phyloP scores from a whole-genome alignment of 2,888 invertebrate genomes.

The Ptychoptera contaminata region DNA sequence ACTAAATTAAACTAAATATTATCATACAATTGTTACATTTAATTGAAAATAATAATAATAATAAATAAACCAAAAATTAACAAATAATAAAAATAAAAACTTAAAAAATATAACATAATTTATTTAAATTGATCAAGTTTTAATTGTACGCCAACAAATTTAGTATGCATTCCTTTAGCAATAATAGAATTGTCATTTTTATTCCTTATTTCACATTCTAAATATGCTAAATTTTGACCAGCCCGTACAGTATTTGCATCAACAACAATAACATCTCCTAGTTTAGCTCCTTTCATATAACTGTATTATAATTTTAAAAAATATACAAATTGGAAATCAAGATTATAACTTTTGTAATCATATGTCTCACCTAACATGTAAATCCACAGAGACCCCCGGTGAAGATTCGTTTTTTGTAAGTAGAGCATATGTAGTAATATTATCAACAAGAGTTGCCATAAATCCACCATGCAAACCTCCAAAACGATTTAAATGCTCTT shows the following conservation, averaged over 20 bases:
- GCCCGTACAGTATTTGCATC: conserved; percentile 60
- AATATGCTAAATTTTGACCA: conserved; percentile 67
- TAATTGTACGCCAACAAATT: conserved; percentile 35
- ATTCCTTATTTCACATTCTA: conserved; percentile 62
- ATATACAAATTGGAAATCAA: neutral
- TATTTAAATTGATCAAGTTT: too few species aligned
- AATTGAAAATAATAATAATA: too few species aligned
- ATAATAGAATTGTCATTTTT: conserved; percentile 56
- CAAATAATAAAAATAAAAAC: too few species aligned
- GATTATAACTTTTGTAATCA: conserved; percentile 3
- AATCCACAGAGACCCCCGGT: conserved; percentile 68
- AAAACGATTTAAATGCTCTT: conserved; percentile 58
- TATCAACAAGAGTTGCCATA: conserved; percentile 57
- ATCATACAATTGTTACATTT: too few species aligned
- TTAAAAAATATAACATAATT: too few species aligned
- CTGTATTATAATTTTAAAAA: conserved; percentile 32
- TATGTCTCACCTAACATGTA: conserved; percentile 56
- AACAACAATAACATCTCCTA: conserved; percentile 64
- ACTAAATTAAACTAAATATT: too few species aligned
- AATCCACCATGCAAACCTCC: conserved; percentile 77
- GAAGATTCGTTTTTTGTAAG: conserved; percentile 45
- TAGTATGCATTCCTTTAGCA: conserved; percentile 74
- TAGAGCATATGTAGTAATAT: conserved; percentile 63
- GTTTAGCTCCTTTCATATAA: conserved; percentile 56
- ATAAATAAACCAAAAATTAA: too few species aligned